A percentile compares a stretch with the other conserved stretches of the same genome.
These are phyloP conservation scores for Scopus umbretta DNA, from an alignment of 2,113 vertebrate species.

Conservation along the genomic window DNA sequence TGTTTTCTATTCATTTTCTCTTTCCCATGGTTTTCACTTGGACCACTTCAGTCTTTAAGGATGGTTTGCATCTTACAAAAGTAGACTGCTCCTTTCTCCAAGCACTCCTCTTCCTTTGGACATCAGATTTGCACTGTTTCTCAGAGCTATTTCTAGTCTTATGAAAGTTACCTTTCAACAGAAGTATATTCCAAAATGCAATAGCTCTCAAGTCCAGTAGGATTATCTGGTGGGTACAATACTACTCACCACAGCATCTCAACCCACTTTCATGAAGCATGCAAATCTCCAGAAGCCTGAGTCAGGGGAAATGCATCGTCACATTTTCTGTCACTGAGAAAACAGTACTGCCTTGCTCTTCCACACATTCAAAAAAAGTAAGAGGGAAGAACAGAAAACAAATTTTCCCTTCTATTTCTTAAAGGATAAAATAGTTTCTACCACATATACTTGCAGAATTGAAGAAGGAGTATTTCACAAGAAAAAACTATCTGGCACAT, in stretches of 20 bases:
- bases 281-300: neutral
- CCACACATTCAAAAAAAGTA: neutral
- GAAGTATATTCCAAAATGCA: neutral
- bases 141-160: neutral
- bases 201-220: neutral
- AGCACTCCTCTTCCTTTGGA: neutral
- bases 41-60: neutral
- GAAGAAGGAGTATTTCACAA: neutral
- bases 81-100: neutral
- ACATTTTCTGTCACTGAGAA: neutral
- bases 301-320: neutral
- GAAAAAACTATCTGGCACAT: neutral
- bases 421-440: neutral
- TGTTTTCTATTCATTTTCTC: neutral
- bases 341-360: neutral
- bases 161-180: neutral
- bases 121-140: neutral
- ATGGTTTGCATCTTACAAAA: neutral
- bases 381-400: neutral
- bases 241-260: neutral
- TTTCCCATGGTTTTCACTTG: neutral
- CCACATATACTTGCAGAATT: neutral
- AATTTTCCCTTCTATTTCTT: neutral
- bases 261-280: neutral
- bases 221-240: neutral